phyloP scores from a whole-genome alignment of 2,797 vertebrate species.

The Enteromius afrohamiltoni region DNA sequence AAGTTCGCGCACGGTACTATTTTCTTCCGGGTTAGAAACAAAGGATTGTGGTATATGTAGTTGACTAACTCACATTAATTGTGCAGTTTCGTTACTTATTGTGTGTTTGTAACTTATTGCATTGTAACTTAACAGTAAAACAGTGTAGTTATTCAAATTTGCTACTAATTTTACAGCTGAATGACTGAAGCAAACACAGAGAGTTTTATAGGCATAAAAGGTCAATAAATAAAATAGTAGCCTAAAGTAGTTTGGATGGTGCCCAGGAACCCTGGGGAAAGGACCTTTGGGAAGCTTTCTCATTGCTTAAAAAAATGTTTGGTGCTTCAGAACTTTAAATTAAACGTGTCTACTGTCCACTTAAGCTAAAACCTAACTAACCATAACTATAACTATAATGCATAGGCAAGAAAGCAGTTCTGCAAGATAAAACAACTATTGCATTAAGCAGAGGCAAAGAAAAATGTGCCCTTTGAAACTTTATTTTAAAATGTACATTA shows the following conservation, averaged over 20 bases:
- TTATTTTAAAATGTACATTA: too few species aligned
- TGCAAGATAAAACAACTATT: too few species aligned
- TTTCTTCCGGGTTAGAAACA: slow-evolving; percentile 24
- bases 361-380: neutral
- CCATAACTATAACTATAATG: too few species aligned
- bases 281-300: neutral
- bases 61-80: neutral
- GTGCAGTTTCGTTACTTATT: neutral
- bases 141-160: neutral
- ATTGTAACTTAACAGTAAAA: too few species aligned
- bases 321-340: neutral
- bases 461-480: too few species aligned
- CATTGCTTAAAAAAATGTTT: neutral
- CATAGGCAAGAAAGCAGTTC: too few species aligned
- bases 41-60: slow-evolving; percentile 38
- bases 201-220: neutral
- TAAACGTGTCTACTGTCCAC: too few species aligned
- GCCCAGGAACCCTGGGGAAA: neutral
- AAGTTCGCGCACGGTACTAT: neutral
- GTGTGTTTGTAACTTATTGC: neutral
- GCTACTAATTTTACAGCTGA: neutral
- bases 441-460: too few species aligned
- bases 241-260: neutral
- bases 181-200: neutral
- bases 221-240: neutral